Evolutionary conservation across 2,888 invertebrate genomes (phyloP).

Genomic region (Limenitis camilla): DNA sequence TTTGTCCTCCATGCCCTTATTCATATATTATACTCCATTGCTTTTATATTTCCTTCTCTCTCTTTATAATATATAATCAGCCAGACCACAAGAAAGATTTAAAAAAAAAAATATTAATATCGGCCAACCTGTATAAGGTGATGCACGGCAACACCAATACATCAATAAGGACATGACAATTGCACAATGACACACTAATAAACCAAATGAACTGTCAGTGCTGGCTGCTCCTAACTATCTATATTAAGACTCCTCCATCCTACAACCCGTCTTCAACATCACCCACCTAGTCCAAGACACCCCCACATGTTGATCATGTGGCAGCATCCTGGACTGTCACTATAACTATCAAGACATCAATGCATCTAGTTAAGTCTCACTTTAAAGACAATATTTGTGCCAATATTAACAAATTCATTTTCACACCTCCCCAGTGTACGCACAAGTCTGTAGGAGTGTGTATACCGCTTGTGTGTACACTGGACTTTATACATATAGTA

Average conservation of each 20-base stretch:
- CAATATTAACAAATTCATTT: not conserved
- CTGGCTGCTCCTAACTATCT: conserved; percentile 7
- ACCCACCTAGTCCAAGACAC: too few relatives aligned
- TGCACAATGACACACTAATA: conserved; percentile 1
- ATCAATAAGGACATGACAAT: not conserved
- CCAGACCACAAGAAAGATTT: not conserved
- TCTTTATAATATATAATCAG: not conserved
- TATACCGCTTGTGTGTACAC: too few relatives aligned
- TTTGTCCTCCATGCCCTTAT: not conserved
- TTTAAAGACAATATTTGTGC: conserved; percentile 6
- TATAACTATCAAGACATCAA: conserved; percentile 5
- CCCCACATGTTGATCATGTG: not conserved
- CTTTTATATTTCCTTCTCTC: not conserved
- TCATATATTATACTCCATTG: not conserved
- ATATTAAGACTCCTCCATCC: conserved; percentile 8
- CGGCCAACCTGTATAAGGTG: too few relatives aligned
- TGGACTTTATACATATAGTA: not conserved
- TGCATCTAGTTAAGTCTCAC: not conserved
- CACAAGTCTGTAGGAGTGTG: not conserved
- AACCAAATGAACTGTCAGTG: conserved; percentile 2
- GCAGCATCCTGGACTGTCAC: not conserved
- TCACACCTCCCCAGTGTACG: not conserved
- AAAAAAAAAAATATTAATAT: not conserved
- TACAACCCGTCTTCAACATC: not conserved
- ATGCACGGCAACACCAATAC: not conserved